Evolutionary conservation across 2,888 invertebrate genomes (phyloP).

Genomic region (Amiota minor): DNA sequence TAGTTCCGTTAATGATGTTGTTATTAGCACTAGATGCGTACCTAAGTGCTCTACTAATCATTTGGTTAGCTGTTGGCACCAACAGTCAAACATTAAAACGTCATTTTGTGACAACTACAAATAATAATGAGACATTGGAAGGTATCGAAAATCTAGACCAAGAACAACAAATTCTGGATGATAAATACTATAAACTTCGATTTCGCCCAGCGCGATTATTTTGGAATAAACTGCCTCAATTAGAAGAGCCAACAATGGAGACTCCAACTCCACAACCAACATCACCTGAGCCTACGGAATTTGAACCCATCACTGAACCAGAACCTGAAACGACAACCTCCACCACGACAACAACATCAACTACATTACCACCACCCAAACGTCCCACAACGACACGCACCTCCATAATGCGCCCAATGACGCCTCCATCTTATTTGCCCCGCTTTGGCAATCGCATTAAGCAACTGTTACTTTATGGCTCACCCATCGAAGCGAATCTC

Average conservation of each 20-base stretch:
- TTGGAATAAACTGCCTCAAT: conserved; percentile 58
- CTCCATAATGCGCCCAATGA: conserved; percentile 62
- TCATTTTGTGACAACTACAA: conserved; percentile 58
- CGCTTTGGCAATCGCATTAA: conserved; percentile 59
- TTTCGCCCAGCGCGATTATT: conserved; percentile 56
- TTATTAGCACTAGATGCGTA: conserved; percentile 54
- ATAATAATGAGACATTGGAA: conserved; percentile 28
- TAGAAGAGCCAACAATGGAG: conserved; percentile 39
- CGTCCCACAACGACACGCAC: conserved; percentile 52
- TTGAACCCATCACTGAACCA: conserved; percentile 43
- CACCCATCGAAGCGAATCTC: conserved; percentile 63
- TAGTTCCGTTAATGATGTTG: conserved; percentile 69
- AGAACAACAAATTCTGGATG: conserved; percentile 42
- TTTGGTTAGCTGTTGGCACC: conserved; percentile 50
- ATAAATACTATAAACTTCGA: conserved; percentile 59
- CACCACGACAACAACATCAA: conserved; percentile 40
- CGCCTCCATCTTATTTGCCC: conserved; percentile 25
- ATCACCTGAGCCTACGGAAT: conserved; percentile 32
- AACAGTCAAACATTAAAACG: conserved; percentile 16
- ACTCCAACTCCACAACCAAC: conserved; percentile 36
- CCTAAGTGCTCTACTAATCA: conserved; percentile 62
- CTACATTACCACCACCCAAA: conserved; percentile 23
- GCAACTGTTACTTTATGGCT: conserved; percentile 62
- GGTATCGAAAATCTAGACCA: conserved; percentile 22
- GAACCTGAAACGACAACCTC: conserved; percentile 29